These are phyloP conservation scores for Cossypha polioptera DNA, from an alignment of 2,797 vertebrate species.

Conservation along the genomic window DNA sequence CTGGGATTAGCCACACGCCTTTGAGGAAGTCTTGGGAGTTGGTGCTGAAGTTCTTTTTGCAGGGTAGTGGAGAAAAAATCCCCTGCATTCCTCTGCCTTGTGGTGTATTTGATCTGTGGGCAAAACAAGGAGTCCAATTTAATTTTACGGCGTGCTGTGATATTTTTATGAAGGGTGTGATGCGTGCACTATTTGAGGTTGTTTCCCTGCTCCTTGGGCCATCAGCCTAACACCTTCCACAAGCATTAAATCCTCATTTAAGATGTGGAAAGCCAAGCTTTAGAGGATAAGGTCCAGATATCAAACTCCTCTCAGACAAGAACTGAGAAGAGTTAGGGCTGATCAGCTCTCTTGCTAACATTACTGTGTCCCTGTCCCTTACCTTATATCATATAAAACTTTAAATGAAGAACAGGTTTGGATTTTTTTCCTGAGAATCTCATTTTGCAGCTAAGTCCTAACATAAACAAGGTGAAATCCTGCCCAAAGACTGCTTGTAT, in stretches of 20 bases:
- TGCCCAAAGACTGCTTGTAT: not conserved
- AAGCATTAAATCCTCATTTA: not conserved
- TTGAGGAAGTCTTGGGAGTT: slow-evolving; percentile 26
- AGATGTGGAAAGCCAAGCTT: not conserved
- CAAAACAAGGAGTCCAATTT: slow-evolving; percentile 34
- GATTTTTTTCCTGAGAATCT: not conserved
- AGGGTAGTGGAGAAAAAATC: not conserved
- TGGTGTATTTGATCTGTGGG: slow-evolving; percentile 41
- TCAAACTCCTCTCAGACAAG: not conserved
- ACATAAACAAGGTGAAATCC: not conserved
- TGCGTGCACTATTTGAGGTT: not conserved
- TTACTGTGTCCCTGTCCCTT: not conserved
- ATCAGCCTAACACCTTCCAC: slow-evolving; percentile 22
- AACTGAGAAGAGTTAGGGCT: not conserved
- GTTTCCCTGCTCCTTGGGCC: not conserved
- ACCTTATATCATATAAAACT: not conserved
- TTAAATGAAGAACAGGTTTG: not conserved
- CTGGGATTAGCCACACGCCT: not conserved
- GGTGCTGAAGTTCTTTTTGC: slow-evolving; percentile 6
- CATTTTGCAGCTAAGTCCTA: not conserved
- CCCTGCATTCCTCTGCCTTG: slow-evolving; percentile 29
- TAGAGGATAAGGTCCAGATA: not conserved
- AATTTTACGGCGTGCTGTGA: slow-evolving; percentile 30
- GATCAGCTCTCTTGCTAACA: not conserved
- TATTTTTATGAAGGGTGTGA: slow-evolving; percentile 46